These are phyloP conservation scores for Formica aserva DNA, from an alignment of 2,888 invertebrate species.

Conservation along the genomic window DNA sequence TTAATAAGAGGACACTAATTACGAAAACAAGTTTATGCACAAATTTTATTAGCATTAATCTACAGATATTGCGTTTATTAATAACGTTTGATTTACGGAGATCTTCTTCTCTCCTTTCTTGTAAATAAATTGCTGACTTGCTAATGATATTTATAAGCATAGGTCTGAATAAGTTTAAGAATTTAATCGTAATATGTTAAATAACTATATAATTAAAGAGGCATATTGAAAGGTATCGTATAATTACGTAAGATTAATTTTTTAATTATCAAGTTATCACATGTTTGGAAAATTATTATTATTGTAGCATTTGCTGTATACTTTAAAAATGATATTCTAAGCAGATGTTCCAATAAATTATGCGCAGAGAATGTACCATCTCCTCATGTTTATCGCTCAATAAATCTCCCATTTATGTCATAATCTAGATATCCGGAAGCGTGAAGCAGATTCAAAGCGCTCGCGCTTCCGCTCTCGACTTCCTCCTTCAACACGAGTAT, in stretches of 20 bases:
- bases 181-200: neutral
- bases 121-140: neutral
- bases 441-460: constrained; percentile 11
- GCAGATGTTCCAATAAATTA: neutral
- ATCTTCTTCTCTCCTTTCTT: neutral
- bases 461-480: constrained; percentile 41
- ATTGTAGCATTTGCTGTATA: neutral
- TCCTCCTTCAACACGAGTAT: constrained; percentile 21
- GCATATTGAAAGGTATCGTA: constrained; percentile 7
- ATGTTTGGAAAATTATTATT: constrained; percentile 14
- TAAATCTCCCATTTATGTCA: constrained; percentile 29
- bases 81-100: neutral
- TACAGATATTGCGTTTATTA: neutral
- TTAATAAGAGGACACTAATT: constrained; percentile 36
- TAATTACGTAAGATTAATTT: constrained; percentile 12
- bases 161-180: neutral
- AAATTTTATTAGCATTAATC: neutral
- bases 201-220: constrained; percentile 1
- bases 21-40: neutral
- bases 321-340: constrained; percentile 26
- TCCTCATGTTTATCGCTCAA: constrained; percentile 19
- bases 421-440: constrained; percentile 46
- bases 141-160: neutral
- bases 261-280: neutral
- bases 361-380: neutral